phyloP scores from a whole-genome alignment of 2,113 vertebrate genomes.

The Pseudonaja textilis region DNA sequence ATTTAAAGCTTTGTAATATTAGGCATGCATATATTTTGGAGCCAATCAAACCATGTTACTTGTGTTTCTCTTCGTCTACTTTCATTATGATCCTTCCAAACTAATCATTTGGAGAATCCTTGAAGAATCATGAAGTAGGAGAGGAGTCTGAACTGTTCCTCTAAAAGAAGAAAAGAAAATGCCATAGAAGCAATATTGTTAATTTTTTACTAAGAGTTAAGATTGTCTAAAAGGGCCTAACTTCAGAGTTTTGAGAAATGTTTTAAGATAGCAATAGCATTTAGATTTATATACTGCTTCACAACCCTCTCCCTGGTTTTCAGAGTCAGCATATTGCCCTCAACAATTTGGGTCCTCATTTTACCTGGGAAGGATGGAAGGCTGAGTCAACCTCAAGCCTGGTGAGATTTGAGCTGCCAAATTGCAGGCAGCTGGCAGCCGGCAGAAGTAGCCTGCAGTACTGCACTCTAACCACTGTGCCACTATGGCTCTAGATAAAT shows the following conservation, averaged over 20 bases:
- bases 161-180: neutral
- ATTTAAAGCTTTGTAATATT: neutral
- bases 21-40: neutral
- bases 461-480: too few relatives aligned
- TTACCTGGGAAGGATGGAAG: too few relatives aligned
- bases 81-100: neutral
- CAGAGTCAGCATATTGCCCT: too few relatives aligned
- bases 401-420: too few relatives aligned
- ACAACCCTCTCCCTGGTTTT: too few relatives aligned
- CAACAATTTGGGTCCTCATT: too few relatives aligned
- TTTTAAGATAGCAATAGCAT: neutral
- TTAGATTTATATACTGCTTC: too few relatives aligned
- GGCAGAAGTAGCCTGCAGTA: too few relatives aligned
- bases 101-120: neutral
- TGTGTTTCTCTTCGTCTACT: neutral
- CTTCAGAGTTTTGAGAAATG: neutral
- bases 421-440: too few relatives aligned
- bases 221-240: neutral
- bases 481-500: neutral
- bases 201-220: neutral
- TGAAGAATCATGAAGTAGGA: neutral
- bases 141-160: neutral
- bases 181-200: neutral
- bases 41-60: conserved; percentile 10
- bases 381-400: too few relatives aligned